These are phyloP conservation scores for Euura saliciscinereae DNA, from an alignment of 1,140 invertebrate species.

Conservation along the genomic window DNA sequence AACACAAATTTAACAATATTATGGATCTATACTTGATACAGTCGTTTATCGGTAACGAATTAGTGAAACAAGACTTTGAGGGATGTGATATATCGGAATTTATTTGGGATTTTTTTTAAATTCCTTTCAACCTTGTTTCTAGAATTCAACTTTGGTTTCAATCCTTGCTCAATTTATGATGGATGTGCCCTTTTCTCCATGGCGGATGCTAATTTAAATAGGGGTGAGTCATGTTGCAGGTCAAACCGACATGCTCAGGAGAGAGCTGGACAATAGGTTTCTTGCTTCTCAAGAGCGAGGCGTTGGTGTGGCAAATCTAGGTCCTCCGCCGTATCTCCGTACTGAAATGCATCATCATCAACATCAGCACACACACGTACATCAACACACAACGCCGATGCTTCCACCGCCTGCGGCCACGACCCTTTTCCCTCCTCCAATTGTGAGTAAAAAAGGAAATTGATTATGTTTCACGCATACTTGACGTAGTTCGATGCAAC, in stretches of 20 bases:
- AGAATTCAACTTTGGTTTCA: not conserved
- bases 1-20: too few relatives aligned
- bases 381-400: conserved; percentile 78
- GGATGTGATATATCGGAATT: too few relatives aligned
- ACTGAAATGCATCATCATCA: conserved; percentile 91
- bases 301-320: conserved; percentile 58
- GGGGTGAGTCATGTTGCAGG: conserved; percentile 63
- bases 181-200: not conserved
- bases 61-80: too few relatives aligned
- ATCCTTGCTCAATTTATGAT: too few relatives aligned
- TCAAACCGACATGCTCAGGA: conserved; percentile 84
- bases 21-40: too few relatives aligned
- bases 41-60: too few relatives aligned
- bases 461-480: conserved; percentile 12
- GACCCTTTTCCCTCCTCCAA: conserved; percentile 66
- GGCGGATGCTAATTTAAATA: conserved; percentile 40
- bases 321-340: conserved; percentile 72
- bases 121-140: not conserved
- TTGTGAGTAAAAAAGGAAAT: conserved; percentile 55
- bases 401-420: conserved; percentile 63
- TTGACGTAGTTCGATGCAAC: not conserved
- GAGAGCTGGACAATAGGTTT: conserved; percentile 91
- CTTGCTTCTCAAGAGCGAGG: conserved; percentile 76
- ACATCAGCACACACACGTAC: conserved; percentile 89
- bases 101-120: too few relatives aligned